Percentiles rank a stretch among this genome's conserved stretches.
phyloP scores from a whole-genome alignment of 2,888 invertebrate species.

The Sipha maydis region DNA sequence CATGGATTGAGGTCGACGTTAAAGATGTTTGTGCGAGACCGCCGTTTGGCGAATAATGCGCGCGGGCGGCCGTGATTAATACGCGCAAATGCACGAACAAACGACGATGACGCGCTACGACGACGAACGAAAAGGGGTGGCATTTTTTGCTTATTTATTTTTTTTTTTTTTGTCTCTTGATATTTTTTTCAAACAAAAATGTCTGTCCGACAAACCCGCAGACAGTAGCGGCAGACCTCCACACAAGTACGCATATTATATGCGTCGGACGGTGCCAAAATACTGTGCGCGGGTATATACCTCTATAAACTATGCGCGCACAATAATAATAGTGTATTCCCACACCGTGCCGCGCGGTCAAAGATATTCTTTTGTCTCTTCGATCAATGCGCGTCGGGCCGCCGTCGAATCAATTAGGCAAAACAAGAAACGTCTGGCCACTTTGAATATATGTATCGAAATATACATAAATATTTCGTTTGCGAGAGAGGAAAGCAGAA shows the following conservation, averaged over 20 bases:
- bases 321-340: constrained; percentile 33
- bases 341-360: constrained; percentile 31
- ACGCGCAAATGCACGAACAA: background rate
- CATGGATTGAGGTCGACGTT: constrained; percentile 34
- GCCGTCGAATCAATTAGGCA: constrained; percentile 62
- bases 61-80: constrained; percentile 47
- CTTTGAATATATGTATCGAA: constrained; percentile 49
- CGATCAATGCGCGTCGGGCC: constrained; percentile 23
- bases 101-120: background rate
- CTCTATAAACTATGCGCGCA: constrained; percentile 24
- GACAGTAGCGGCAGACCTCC: background rate
- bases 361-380: constrained; percentile 57
- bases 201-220: background rate
- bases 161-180: no score
- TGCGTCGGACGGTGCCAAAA: constrained; percentile 7
- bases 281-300: background rate
- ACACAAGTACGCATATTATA: background rate
- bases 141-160: background rate
- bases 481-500: background rate
- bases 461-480: constrained; percentile 60
- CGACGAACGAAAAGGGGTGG: background rate
- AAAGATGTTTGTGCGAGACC: background rate
- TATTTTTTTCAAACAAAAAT: background rate
- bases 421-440: constrained; percentile 61
- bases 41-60: constrained; percentile 5